These are phyloP conservation scores for Chymomyza fuscimana DNA, from an alignment of 2,888 invertebrate species.

Conservation along the genomic window DNA sequence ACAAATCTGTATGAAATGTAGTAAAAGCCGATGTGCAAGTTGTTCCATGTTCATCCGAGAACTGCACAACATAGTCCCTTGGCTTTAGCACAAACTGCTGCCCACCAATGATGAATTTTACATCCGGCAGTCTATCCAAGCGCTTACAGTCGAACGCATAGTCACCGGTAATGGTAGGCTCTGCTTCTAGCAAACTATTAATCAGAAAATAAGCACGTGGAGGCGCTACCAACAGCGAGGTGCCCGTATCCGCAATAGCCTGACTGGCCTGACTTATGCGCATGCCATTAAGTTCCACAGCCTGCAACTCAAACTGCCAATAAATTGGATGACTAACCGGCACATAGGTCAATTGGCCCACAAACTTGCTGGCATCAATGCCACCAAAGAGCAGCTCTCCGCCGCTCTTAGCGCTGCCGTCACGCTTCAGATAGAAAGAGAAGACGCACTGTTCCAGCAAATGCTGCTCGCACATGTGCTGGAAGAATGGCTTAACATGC, in stretches of 20 bases:
- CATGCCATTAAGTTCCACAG: constrained; percentile 21
- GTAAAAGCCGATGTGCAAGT: constrained; percentile 38
- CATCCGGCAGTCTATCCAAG: constrained; percentile 16
- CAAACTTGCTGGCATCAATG: constrained; percentile 29
- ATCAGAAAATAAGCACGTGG: neutral
- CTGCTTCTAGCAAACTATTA: neutral
- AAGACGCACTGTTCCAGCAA: constrained; percentile 41
- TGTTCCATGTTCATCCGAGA: neutral
- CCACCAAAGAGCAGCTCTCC: constrained; percentile 56
- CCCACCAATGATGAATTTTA: constrained; percentile 34
- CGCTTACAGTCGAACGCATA: constrained; percentile 31
- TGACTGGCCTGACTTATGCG: neutral
- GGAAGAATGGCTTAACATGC: constrained; percentile 39
- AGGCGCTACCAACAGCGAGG: constrained; percentile 48
- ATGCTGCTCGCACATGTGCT: constrained; percentile 34
- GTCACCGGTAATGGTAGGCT: constrained; percentile 13
- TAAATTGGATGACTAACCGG: constrained; percentile 32
- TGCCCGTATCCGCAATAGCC: constrained; percentile 57
- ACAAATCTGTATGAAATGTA: constrained; percentile 37
- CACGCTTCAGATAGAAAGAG: constrained; percentile 46
- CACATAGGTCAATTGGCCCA: constrained; percentile 41
- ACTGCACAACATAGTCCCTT: constrained; percentile 38
- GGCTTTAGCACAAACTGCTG: constrained; percentile 26
- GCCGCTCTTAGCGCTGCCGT: constrained; percentile 15
- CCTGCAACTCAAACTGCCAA: constrained; percentile 44